Evolutionary conservation across 2,113 vertebrate genomes (phyloP).

Genomic region (Boleophthalmus pectinirostris): DNA sequence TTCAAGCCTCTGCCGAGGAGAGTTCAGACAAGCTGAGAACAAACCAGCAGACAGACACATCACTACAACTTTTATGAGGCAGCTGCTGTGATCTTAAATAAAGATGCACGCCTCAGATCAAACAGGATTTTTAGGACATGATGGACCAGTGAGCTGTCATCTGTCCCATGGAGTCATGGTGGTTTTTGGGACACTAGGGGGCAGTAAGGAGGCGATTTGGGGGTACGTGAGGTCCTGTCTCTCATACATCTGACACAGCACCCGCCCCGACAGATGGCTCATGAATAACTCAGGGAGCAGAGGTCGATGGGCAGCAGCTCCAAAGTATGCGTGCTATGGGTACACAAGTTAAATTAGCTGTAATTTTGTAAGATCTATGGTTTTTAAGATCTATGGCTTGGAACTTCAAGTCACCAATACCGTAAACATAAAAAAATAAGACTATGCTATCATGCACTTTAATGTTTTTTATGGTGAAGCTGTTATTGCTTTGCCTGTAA

Average conservation of each 20-base stretch:
- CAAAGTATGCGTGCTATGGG: conserved; percentile 9
- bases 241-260: conserved; percentile 68
- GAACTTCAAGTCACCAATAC: neutral
- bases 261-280: conserved; percentile 77
- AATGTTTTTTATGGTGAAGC: too few relatives aligned
- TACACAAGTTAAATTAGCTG: neutral
- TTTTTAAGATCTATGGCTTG: too few relatives aligned
- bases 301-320: conserved; percentile 46
- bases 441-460: too few relatives aligned
- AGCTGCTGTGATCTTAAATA: conserved; percentile 60
- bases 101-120: conserved; percentile 61
- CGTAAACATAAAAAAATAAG: neutral
- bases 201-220: conserved; percentile 57
- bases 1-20: conserved; percentile 1
- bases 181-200: conserved; percentile 49
- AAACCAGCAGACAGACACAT: conserved; percentile 19
- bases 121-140: conserved; percentile 60
- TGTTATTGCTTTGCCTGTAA: too few relatives aligned
- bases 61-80: conserved; percentile 55
- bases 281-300: conserved; percentile 75
- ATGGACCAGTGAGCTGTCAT: conserved; percentile 34
- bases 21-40: neutral
- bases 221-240: conserved; percentile 67
- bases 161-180: conserved; percentile 24
- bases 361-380: too few relatives aligned